Conservation (phyloP, 2,113 vertebrate genomes). For the Taurulus bubalis region DNA sequence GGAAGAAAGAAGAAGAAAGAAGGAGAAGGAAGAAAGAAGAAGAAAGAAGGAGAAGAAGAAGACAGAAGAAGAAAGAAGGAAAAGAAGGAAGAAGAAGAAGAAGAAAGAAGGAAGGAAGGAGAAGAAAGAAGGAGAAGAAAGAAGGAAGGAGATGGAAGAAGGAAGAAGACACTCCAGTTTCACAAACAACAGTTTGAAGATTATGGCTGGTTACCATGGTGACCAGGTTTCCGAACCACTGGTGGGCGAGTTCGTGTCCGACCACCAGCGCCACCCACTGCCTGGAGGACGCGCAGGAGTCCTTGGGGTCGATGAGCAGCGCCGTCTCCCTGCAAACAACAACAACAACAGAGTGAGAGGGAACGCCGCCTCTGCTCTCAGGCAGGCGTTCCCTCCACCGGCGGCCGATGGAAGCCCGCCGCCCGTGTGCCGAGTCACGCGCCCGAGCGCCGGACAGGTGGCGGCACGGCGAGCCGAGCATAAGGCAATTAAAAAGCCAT, state of each 20-base stretch:
- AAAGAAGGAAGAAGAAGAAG: too few relatives aligned
- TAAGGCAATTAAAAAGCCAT: constrained; percentile 47
- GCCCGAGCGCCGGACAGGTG: constrained; percentile 35
- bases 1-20: too few relatives aligned
- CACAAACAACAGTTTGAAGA: background rate
- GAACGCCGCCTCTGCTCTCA: background rate
- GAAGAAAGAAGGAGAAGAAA: too few relatives aligned
- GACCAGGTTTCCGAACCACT: constrained; percentile 99
- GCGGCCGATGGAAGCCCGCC: too few relatives aligned
- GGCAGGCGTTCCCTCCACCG: background rate
- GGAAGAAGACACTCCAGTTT: too few relatives aligned
- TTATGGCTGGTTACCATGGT: constrained; percentile 91
- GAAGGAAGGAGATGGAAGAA: too few relatives aligned
- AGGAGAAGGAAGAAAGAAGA: too few relatives aligned
- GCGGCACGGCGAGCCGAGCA: constrained; percentile 5
- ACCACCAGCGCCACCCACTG: constrained; percentile 99
- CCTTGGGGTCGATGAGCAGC: constrained; percentile 96
- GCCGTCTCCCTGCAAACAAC: constrained; percentile 91
- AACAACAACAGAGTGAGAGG: constrained; percentile 10
- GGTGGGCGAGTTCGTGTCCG: constrained; percentile 97
- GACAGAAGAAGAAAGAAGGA: too few relatives aligned
- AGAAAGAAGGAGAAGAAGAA: too few relatives aligned
- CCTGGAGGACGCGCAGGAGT: constrained; percentile 96
- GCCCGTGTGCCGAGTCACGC: constrained; percentile 6
- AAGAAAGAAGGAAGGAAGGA: too few relatives aligned